Evolutionary conservation across 2,797 vertebrate genomes (phyloP).

Genomic region (Hylomyscus alleni): DNA sequence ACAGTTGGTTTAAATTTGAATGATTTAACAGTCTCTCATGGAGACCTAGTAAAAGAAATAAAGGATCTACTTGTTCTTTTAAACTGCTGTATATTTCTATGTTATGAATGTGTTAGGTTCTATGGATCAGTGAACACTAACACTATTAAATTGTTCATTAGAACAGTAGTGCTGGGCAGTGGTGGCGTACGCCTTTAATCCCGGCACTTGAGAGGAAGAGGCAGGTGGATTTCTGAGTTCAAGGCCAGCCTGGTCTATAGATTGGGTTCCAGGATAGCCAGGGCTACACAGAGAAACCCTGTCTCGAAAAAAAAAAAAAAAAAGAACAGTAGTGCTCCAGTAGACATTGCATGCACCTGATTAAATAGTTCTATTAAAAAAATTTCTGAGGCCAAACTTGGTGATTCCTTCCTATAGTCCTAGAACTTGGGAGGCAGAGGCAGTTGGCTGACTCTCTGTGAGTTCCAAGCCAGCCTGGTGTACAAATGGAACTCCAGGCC

Average conservation of each 20-base stretch:
- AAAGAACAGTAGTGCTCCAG: constrained; percentile 23
- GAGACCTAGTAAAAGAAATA: not conserved
- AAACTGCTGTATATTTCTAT: not conserved
- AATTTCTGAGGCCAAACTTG: not conserved
- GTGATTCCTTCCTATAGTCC: not conserved
- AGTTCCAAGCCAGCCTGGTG: not conserved
- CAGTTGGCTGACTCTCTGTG: too few species aligned
- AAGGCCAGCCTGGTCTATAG: too few species aligned
- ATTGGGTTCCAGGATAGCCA: too few species aligned
- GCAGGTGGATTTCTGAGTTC: too few species aligned
- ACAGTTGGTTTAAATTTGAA: constrained; percentile 26
- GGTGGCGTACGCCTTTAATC: too few species aligned
- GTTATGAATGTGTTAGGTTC: constrained; percentile 19
- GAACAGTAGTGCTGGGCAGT: constrained; percentile 49
- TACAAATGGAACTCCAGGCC: not conserved
- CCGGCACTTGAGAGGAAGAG: too few species aligned
- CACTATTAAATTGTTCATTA: constrained; percentile 39
- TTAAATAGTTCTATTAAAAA: constrained; percentile 41
- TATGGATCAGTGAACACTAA: not conserved
- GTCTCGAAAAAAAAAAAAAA: too few species aligned
- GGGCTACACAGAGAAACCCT: too few species aligned
- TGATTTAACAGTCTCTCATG: not conserved
- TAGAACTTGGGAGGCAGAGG: not conserved
- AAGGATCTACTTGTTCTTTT: constrained; percentile 47
- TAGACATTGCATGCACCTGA: constrained; percentile 17